Evolutionary conservation across 2,888 invertebrate species (phyloP), one percentile per base, ranked within the genome.

Genomic region (Lasioglossum oenotherae): DNA sequence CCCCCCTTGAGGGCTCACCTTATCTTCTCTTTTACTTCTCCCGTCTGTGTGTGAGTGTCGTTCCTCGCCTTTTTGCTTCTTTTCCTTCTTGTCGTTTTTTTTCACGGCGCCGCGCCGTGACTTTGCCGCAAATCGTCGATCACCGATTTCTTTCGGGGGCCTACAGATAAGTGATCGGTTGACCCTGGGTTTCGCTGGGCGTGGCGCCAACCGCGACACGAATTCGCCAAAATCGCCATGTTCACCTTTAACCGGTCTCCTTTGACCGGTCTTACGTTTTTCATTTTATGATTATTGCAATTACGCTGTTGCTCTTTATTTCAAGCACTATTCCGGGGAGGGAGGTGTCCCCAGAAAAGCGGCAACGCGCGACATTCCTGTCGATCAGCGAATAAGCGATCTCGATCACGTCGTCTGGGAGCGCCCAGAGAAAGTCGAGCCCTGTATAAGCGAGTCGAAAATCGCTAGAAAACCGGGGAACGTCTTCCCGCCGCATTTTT

Each of bases 371-470:
- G 64, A 19, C 64, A 64, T 31, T 31, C 64, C 69, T 69, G 69
- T 69, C 69, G 69, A 69, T 69, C 69, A 3, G 69, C 38, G 23
- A 41, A 71, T 71, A 71, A 80, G 64, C 49, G 82, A 85, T 76
- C 78, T 38, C 69, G 79, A 86, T 76, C 80, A 74, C 81, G 81
- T 79, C 53, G 41, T n/a, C n/a, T 81, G 53, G 57, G 72, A 84
- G 74, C 69, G 75, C 78, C 60, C 85, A 81, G 92, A 92, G 91
- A 91, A 91, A 91, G 92, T 82, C n/a, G 67, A 88, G 80, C 60
- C 82, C 87, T 53, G 88, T 87, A 83, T 84, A 85, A 84, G 81
- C 80, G 67, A 90, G 80, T 84, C 35, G 80, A 57, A 87, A 82
- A 69, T 19, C 38, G 69, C 35, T 69, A 69, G 69, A 69, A 69